Evolutionary conservation across 2,797 vertebrate species (phyloP).

Genomic region (Tarsius wallacei): DNA sequence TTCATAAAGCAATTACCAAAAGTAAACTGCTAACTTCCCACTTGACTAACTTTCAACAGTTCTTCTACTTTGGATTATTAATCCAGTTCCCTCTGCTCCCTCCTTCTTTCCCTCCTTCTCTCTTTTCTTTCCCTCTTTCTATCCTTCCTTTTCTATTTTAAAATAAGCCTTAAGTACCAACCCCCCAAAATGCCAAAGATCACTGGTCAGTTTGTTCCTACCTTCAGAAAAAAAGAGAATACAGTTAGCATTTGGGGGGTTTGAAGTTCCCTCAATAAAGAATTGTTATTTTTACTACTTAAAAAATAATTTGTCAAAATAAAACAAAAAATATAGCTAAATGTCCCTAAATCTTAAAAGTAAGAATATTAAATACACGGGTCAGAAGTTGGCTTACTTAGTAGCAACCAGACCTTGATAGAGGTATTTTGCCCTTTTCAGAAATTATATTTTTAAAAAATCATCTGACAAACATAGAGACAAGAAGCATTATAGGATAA

Average conservation of each 20-base stretch:
- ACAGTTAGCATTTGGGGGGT: background rate
- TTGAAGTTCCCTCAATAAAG: constrained; percentile 46
- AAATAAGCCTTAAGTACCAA: constrained; percentile 4
- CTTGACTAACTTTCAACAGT: background rate
- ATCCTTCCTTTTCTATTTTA: background rate
- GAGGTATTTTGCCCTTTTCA: constrained; percentile 29
- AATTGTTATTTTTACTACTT: constrained; percentile 44
- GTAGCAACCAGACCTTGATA: constrained; percentile 3
- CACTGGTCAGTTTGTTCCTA: background rate
- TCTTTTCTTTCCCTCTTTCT: background rate
- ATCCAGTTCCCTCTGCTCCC: background rate
- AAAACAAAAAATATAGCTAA: constrained; percentile 31
- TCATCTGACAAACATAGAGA: constrained; percentile 58
- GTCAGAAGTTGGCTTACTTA: constrained; percentile 27
- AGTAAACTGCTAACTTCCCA: background rate
- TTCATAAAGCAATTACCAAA: background rate
- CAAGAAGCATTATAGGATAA: constrained; percentile 27
- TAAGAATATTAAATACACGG: constrained; percentile 54
- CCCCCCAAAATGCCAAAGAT: background rate
- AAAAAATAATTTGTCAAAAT: constrained; percentile 57
- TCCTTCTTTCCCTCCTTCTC: background rate
- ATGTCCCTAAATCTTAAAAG: constrained; percentile 39
- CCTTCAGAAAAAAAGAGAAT: constrained; percentile 36
- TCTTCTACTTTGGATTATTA: constrained; percentile 5
- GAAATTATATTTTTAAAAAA: background rate